Evolutionary conservation across 2,888 invertebrate genomes (phyloP), one percentile per base, ranked within the genome.

Genomic region (Andricus quercusramuli): DNA sequence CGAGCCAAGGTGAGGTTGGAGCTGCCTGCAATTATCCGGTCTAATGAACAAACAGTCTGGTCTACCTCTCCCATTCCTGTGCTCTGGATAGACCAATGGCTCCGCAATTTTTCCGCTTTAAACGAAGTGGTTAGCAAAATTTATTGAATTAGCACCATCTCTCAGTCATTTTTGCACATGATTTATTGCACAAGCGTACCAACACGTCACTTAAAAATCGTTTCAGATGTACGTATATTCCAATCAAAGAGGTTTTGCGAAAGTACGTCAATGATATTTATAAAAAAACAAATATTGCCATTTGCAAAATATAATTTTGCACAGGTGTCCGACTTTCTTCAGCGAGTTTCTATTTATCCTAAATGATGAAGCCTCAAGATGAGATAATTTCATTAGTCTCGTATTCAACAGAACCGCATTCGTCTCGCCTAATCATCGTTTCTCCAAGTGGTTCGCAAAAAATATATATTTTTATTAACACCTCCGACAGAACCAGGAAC

Each of bases 21-120:
- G 88, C 88, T 89, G 89, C 90, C 91, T 90, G 89, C 90, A 92
- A 92, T 91, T 92, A 91, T 91, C 90, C 91, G 91, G 91, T 91
- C 91, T 91, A 92, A 91, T 91, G 92, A 91, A 91, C 91, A 91
- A 91, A 91, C 91, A 91, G 91, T 90, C 90, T 88, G 87, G 85
- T 87, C 79, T 82, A 80, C 80, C 83, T 83, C 83, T 77, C 85
- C 78, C 82, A 77, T 83, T 84, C 68, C 82, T 74, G 78, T 80
- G 81, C 67, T 78, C 77, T 84, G 83, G 85, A 85, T 84, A 84
- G 84, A 81, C 85, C 88, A 83, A 83, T 83, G 84, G 78, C 78
- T 78, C 76, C 65, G 66, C 77, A 56, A 67, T 65, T 66, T 76
- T 67, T 78, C 78, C 66, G 78, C 83, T 77, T 83, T 79, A 82